These are phyloP conservation scores for Parotocinclus haroldoi DNA, from an alignment of 2,797 vertebrate genomes.

Conservation along the genomic window DNA sequence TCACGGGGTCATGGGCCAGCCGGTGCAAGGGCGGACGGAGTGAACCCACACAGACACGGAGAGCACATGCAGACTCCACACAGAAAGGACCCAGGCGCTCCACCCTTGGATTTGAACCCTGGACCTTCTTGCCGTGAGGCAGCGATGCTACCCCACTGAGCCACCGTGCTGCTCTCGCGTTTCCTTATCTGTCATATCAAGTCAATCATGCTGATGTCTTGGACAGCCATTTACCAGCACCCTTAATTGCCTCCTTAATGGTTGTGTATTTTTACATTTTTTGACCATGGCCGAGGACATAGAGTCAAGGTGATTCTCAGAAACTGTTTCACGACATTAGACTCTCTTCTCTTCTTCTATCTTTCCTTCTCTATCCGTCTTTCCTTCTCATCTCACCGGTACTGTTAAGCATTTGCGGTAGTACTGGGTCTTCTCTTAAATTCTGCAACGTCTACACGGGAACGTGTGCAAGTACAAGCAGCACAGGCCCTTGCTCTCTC, in stretches of 20 bases:
- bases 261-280: conserved; percentile 46
- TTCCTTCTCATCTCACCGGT: conserved; percentile 39
- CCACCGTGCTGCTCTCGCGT: no score
- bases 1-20: no score
- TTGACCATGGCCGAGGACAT: conserved; percentile 39
- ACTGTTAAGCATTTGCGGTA: conserved; percentile 23
- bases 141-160: no score
- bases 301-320: conserved; percentile 9
- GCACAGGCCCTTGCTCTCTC: conserved; percentile 60
- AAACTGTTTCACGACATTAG: conserved; percentile 39
- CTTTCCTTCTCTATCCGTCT: conserved; percentile 25
- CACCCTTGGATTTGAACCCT: no score
- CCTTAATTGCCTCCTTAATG: conserved; percentile 50
- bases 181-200: not conserved
- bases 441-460: no score
- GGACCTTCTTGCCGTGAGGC: no score
- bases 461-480: conserved; percentile 34
- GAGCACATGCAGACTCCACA: no score
- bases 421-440: no score
- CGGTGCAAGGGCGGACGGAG: no score
- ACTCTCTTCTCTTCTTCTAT: conserved; percentile 11
- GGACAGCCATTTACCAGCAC: conserved; percentile 41
- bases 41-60: no score
- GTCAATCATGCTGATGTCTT: conserved; percentile 41
- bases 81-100: no score